Conservation (phyloP, 64 coral and sea anemone genomes). For the Actinia equina region DNA sequence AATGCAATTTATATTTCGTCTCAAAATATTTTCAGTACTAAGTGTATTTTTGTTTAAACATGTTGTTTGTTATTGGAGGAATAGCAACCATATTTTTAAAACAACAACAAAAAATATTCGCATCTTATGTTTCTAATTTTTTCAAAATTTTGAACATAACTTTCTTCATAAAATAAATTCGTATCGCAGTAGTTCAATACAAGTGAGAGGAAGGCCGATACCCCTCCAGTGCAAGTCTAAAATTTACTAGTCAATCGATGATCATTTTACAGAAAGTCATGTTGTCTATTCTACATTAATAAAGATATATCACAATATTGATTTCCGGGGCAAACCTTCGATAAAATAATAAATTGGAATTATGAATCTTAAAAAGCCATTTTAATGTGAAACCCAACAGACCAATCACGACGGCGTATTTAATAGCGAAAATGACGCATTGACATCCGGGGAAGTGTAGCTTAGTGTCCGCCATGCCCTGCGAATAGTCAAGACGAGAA, state of each 20-base stretch:
- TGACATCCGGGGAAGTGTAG: constrained; percentile 26
- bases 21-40: background rate
- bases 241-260: background rate
- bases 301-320: background rate
- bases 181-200: too few relatives aligned
- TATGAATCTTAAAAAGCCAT: background rate
- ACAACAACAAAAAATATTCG: too few relatives aligned
- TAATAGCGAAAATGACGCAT: constrained; percentile 23
- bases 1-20: background rate
- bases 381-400: background rate
- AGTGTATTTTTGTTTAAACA: background rate
- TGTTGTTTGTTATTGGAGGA: background rate
- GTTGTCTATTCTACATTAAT: background rate
- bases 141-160: background rate
- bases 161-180: background rate
- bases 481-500: background rate
- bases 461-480: constrained; percentile 23
- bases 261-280: background rate
- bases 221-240: background rate
- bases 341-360: constrained; percentile 3
- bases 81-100: too few relatives aligned
- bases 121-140: too few relatives aligned
- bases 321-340: constrained; percentile 12
- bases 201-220: background rate
- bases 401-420: background rate